Percentiles rank a stretch among this genome's conserved stretches.
Conservation (phyloP, 2,888 invertebrate genomes). For the Nemurella pictetii region DNA sequence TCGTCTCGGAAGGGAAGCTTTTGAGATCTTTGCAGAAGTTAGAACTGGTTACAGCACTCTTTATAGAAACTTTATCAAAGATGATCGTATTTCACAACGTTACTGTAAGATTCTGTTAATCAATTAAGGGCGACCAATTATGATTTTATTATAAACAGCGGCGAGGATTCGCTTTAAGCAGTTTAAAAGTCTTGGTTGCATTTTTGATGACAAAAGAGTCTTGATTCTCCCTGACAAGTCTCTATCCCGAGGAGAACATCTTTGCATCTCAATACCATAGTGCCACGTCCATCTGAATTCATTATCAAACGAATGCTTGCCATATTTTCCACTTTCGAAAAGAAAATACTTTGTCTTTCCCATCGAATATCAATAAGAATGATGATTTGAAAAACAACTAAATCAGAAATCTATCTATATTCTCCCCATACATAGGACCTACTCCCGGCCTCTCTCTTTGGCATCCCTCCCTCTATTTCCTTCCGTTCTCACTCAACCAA, state of each 20-base stretch:
- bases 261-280: neutral
- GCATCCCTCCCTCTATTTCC: neutral
- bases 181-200: neutral
- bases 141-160: slow-evolving; percentile 11
- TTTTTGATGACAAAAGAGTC: neutral
- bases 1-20: slow-evolving; percentile 21
- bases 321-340: neutral
- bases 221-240: neutral
- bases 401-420: slow-evolving; percentile 28
- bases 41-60: slow-evolving; percentile 12
- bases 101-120: slow-evolving; percentile 17
- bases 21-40: slow-evolving; percentile 21
- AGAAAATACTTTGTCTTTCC: neutral
- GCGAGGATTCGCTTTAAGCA: neutral
- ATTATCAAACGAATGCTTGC: neutral
- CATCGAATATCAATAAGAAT: slow-evolving; percentile 24
- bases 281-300: neutral
- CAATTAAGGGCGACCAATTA: neutral
- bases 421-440: neutral
- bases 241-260: neutral
- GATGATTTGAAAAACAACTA: slow-evolving; percentile 30
- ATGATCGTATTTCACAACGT: slow-evolving; percentile 24
- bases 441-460: neutral
- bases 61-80: slow-evolving; percentile 27
- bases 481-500: slow-evolving; percentile 25